A percentile compares a stretch with the other conserved stretches of the same genome.
Evolutionary conservation across 2,797 vertebrate species (phyloP).

Genomic region (Arctocebus calabarensis): DNA sequence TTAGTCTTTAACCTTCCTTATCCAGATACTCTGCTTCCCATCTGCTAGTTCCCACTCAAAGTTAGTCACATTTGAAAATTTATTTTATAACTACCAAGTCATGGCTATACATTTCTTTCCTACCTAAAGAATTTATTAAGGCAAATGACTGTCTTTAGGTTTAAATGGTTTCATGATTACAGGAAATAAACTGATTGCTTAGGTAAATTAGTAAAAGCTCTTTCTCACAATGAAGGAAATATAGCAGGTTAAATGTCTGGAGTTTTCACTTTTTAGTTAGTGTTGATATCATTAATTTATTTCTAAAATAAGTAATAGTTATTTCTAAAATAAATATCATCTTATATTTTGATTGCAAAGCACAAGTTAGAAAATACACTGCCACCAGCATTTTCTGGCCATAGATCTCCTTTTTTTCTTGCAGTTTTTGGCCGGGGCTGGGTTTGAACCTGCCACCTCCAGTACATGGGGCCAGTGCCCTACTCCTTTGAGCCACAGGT

Average conservation of each 20-base stretch:
- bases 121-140: neutral
- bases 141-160: neutral
- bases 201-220: neutral
- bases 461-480: too few species aligned
- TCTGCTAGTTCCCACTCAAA: neutral
- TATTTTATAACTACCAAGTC: neutral
- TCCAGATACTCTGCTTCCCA: neutral
- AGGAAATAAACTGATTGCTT: neutral
- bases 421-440: too few species aligned
- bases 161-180: neutral
- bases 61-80: neutral
- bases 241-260: neutral
- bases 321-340: neutral
- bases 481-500: too few species aligned
- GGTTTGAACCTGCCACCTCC: too few species aligned
- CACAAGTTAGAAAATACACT: neutral
- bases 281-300: neutral
- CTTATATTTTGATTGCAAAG: neutral
- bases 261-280: slow-evolving; percentile 20
- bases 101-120: neutral
- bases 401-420: too few species aligned
- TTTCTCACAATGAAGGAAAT: neutral
- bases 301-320: neutral
- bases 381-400: neutral
- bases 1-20: neutral